Evolutionary conservation across 2,797 vertebrate species (phyloP), one percentile per base, ranked within the genome.

Genomic region (Amphiprion clarkii): DNA sequence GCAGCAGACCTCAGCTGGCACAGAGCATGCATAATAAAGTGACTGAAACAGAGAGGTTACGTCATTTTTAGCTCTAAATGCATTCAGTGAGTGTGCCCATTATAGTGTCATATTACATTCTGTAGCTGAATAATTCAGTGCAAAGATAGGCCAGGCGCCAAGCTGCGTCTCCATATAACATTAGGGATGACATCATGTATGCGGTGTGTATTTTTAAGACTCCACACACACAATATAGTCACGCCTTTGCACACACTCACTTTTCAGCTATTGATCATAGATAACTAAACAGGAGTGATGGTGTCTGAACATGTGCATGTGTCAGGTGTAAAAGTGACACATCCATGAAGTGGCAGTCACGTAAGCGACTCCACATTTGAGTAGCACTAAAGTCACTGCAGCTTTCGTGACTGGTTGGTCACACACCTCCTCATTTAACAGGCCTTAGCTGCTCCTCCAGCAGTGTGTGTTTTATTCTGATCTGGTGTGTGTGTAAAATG

Each of bases 121-220:
- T 81, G 76, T 54, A 76, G 78, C 78, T 89, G 78, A 92, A 93
- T 91, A 89, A 92, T 94, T 88, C 79, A 89, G 72, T 61, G 40
- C 40, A 76, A 67, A 87, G 70, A 83, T 69, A 65, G 81, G 75
- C 72, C 4, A 29, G 81, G 62, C 61, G 51, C 88, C 85, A 83
- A 86, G 58, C 1, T 51, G 16, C 57, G 76, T 73, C 60, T 79
- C 76, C 53, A 55, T 14, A 36, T 53, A 63, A 71, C 73, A 60
- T 79, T 53, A 73, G 49, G 36, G 53, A 78, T 88, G 76, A 92
- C 79, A 87, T 93, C 82, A 85, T 66, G 48, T 36, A 21, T 29
- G 54, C 10, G 17, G 31, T 11, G 52, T 55, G 29, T 51, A 54
- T 70, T 72, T 79, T 85, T 74, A 61, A 71, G 68, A 73, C 58